Evolutionary conservation across 1,140 invertebrate genomes (phyloP).

Genomic region (Probaryconus sp.): DNA sequence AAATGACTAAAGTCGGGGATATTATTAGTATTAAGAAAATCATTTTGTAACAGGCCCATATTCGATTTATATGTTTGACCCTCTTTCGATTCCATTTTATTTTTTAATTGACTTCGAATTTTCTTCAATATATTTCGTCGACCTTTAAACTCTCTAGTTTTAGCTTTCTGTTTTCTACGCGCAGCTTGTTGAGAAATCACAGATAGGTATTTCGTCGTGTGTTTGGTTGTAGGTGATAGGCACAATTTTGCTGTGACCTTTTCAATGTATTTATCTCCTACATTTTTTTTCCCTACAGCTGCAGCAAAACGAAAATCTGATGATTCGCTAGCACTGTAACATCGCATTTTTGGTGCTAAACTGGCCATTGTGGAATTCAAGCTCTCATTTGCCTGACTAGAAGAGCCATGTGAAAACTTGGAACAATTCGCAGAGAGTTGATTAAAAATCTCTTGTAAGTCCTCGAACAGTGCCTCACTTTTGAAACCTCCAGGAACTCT

Average conservation of each 20-base stretch:
- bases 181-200: background rate
- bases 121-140: conserved; percentile 28
- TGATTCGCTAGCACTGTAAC: conserved; percentile 28
- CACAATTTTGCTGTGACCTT: conserved; percentile 15
- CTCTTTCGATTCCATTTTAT: conserved; percentile 18
- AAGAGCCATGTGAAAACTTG: conserved; percentile 30
- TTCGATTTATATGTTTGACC: conserved; percentile 31
- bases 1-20: conserved; percentile 16
- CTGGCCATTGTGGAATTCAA: conserved; percentile 39
- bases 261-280: conserved; percentile 14
- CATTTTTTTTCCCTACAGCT: conserved; percentile 47
- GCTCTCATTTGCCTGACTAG: conserved; percentile 46
- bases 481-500: conserved; percentile 35
- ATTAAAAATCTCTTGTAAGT: conserved; percentile 13
- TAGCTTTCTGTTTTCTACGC: conserved; percentile 15
- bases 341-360: conserved; percentile 30
- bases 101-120: conserved; percentile 1
- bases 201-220: conserved; percentile 5
- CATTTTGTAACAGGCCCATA: conserved; percentile 17
- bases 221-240: background rate
- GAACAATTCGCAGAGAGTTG: conserved; percentile 11
- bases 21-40: background rate
- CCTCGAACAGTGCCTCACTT: conserved; percentile 16
- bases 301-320: conserved; percentile 17
- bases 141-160: conserved; percentile 24